Percentiles rank a stretch among this genome's conserved stretches.
These are phyloP conservation scores for Trachemys scripta DNA, from an alignment of 2,113 vertebrate species.

Conservation along the genomic window DNA sequence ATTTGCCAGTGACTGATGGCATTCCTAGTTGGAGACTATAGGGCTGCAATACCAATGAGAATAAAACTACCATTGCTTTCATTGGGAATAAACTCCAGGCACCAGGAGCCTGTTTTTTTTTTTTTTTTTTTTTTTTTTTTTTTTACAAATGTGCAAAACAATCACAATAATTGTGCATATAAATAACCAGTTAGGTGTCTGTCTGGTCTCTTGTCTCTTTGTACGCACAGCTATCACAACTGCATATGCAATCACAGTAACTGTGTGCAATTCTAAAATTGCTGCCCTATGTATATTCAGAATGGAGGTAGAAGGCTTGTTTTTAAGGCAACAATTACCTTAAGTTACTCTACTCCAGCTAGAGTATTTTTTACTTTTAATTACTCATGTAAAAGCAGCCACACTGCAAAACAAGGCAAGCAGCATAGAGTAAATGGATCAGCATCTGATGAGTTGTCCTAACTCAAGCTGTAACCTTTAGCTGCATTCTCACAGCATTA, in stretches of 20 bases:
- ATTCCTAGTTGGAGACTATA: slow-evolving; percentile 48
- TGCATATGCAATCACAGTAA: not conserved
- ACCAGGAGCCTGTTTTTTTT: not conserved
- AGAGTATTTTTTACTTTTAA: too few relatives aligned
- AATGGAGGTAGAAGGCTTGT: rapidly evolving
- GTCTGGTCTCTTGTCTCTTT: not conserved
- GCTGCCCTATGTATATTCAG: not conserved
- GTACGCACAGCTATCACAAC: not conserved
- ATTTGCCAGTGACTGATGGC: slow-evolving; percentile 47
- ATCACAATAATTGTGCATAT: not conserved
- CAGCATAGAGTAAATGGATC: not conserved
- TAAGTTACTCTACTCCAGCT: rapidly evolving
- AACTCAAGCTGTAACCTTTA: not conserved
- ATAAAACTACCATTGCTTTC: slow-evolving; percentile 56
- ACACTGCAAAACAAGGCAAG: not conserved
- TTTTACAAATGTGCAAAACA: not conserved
- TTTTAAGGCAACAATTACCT: not conserved
- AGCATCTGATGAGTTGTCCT: not conserved
- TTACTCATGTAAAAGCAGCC: not conserved
- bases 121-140: not conserved
- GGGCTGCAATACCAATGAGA: slow-evolving; percentile 59
- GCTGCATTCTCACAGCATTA: not conserved
- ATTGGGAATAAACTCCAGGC: slow-evolving; percentile 50
- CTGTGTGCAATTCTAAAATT: not conserved
- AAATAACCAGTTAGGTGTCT: slow-evolving; percentile 56